Evolutionary conservation across 1,140 invertebrate species (phyloP).

Genomic region (Heliconius hewitsoni): DNA sequence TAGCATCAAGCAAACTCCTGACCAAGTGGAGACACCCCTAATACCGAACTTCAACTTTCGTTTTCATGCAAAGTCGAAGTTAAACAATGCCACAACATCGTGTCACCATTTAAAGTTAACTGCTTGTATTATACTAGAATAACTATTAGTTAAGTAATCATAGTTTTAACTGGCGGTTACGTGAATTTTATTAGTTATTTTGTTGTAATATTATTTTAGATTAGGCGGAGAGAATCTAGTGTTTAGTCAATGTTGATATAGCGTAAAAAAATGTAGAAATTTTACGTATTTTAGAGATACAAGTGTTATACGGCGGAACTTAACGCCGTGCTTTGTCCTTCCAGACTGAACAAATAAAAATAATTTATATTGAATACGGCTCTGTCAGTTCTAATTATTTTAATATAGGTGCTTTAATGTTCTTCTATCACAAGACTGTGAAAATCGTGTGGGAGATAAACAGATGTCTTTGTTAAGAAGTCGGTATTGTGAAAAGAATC

Average conservation of each 20-base stretch:
- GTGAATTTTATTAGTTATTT: neutral
- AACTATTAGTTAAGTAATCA: neutral
- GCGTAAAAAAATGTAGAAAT: no score
- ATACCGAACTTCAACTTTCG: constrained; percentile 19
- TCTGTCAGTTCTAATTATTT: constrained; percentile 1
- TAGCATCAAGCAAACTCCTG: neutral
- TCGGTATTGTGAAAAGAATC: neutral
- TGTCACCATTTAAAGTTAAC: constrained; percentile 19
- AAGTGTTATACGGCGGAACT: no score
- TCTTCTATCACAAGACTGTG: neutral
- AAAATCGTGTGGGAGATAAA: neutral
- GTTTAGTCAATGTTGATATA: no score
- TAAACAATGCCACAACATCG: constrained; percentile 20
- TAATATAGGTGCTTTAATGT: neutral
- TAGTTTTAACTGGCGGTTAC: neutral
- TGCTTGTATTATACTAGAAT: neutral
- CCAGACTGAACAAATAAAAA: no score
- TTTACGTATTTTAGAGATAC: no score
- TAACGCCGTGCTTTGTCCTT: no score
- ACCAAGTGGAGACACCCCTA: constrained; percentile 5
- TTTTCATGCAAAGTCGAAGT: constrained; percentile 28
- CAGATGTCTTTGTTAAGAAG: neutral
- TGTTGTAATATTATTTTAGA: no score
- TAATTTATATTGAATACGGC: neutral
- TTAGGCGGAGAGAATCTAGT: neutral